Base-by-base conservation (phyloP, 2,888 invertebrate species). In the Mantis religiosa region DNA sequence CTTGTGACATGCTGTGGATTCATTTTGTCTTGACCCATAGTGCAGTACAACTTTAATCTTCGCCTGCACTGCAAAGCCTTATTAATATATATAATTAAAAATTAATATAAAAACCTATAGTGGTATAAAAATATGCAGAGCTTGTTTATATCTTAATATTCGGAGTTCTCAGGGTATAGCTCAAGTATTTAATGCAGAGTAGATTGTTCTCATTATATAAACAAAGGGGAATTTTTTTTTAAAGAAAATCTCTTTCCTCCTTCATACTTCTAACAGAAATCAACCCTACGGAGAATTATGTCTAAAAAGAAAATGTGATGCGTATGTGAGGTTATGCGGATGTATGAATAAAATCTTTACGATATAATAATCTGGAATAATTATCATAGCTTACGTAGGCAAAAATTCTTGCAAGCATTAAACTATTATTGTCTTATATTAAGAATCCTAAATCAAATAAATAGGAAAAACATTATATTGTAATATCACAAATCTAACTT, bases 141-240 rank as follows among this genome's bases (percentile, higher is more conserved):
- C 88, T 88, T 88, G 88, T 84, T 84, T n/a, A 81, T 86, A 86
- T 71, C 86, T 87, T 88, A 86, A 86, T 87, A 87, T 89, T 89
- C 87, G 89, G 89, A 89, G 85, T 86, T 89, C 89, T 89, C 89
- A 89, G 89, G 89, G 89, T 89, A 89, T 87, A 89, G 89, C 89
- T 89, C 89, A 87, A 86, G 86, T 88, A 88, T 88, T 84, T 87
- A 82, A 82, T 41, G 41, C 87, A 87, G 34, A 47, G 83, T 87
- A 87, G 87, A 87, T 71, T 81, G 86, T 86, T 86, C 86, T 86
- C 81, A 81, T 30, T 71, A 27, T 47, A 85, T 41, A 47, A 54
- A 54, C 34, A 85, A 27, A 54, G 71, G 85, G 28, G 54, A 27
- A 28, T 85, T 71, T n/a, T 47, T 86, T 71, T 84, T 71, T 71